phyloP scores from a whole-genome alignment of 2,797 vertebrate genomes.

The Nannoperca obscura region DNA sequence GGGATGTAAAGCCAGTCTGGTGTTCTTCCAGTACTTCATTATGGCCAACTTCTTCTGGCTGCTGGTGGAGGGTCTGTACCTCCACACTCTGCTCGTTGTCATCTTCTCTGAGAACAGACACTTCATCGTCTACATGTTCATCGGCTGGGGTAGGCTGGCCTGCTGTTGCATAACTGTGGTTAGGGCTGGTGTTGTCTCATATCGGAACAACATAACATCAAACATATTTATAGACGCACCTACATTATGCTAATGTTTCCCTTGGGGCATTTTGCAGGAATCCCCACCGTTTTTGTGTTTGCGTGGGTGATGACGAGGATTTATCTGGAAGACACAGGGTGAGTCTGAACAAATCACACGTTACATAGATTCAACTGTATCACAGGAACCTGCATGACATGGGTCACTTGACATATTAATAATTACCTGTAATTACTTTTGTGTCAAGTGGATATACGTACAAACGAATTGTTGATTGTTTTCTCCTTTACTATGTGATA shows the following conservation, averaged over 20 bases:
- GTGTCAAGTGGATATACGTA: background rate
- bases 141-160: conserved; percentile 91
- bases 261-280: conserved; percentile 77
- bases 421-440: background rate
- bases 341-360: conserved; percentile 56
- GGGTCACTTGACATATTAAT: background rate
- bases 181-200: too few relatives aligned
- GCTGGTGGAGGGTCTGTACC: conserved; percentile 93
- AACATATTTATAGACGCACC: too few relatives aligned
- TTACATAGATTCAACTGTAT: background rate
- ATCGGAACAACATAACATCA: too few relatives aligned
- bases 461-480: background rate
- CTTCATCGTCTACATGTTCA: conserved; percentile 89
- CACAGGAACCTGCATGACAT: background rate
- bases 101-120: conserved; percentile 89
- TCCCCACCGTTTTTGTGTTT: conserved; percentile 89
- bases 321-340: conserved; percentile 92
- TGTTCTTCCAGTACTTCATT: conserved; percentile 93
- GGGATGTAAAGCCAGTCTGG: conserved; percentile 92
- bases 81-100: conserved; percentile 90
- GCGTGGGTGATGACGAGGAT: conserved; percentile 88
- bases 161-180: too few relatives aligned
- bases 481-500: background rate
- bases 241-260: background rate
- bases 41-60: conserved; percentile 97